These are phyloP conservation scores for Sebastes cheni DNA, from an alignment of 2,797 vertebrate genomes.

Conservation along the genomic window DNA sequence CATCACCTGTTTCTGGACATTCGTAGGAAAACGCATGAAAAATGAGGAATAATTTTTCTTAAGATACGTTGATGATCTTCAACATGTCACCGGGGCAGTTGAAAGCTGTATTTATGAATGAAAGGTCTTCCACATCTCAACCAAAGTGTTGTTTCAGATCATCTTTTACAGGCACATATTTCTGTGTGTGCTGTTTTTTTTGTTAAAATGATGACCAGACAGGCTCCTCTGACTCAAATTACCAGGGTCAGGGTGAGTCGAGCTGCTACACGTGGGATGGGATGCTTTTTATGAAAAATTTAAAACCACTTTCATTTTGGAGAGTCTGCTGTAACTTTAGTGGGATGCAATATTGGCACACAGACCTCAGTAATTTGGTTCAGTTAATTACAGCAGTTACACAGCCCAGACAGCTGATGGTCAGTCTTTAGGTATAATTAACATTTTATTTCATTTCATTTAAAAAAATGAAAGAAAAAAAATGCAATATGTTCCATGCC, in stretches of 20 bases:
- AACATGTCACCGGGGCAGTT: not conserved
- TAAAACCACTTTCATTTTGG: conserved; percentile 44
- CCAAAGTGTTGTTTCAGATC: conserved; percentile 12
- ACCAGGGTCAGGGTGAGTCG: conserved; percentile 51
- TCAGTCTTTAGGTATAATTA: conserved; percentile 14
- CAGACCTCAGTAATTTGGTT: conserved; percentile 21
- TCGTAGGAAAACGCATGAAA: too few relatives aligned
- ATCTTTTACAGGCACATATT: conserved; percentile 12
- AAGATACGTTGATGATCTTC: not conserved
- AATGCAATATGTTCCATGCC: not conserved
- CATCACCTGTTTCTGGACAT: too few relatives aligned
- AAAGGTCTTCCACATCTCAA: not conserved
- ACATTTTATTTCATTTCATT: conserved; percentile 11
- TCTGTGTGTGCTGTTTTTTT: conserved; percentile 16
- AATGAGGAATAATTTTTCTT: too few relatives aligned
- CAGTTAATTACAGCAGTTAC: conserved; percentile 18
- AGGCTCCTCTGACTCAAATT: conserved; percentile 52
- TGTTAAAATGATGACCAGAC: conserved; percentile 50
- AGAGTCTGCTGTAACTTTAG: conserved; percentile 45
- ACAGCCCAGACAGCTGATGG: conserved; percentile 9
- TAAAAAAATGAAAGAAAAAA: conserved; percentile 1
- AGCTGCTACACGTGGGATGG: conserved; percentile 26
- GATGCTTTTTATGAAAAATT: conserved; percentile 45
- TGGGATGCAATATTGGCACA: conserved; percentile 10
- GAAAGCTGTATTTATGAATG: not conserved